These are phyloP conservation scores for Mesochorus sp. DNA, from an alignment of 2,888 invertebrate species.

Conservation along the genomic window DNA sequence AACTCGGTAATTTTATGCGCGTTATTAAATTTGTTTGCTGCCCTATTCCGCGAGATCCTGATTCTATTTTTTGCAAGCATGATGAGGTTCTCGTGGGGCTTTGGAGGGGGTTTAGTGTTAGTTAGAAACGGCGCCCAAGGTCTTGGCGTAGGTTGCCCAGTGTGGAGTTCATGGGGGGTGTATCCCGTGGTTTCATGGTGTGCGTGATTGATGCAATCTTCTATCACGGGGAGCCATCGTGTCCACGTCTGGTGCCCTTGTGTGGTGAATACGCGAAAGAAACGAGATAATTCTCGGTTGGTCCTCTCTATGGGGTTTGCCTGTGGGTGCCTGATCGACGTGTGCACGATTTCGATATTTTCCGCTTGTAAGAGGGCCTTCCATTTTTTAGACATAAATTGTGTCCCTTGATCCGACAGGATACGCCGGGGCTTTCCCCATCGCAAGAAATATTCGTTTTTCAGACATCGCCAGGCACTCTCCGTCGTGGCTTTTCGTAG, in stretches of 20 bases:
- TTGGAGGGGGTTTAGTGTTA: no score
- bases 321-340: background rate
- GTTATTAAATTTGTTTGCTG: background rate
- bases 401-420: background rate
- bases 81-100: background rate
- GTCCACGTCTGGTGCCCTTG: no score
- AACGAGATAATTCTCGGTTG: background rate
- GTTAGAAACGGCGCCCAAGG: background rate
- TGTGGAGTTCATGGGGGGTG: background rate
- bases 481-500: background rate
- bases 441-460: background rate
- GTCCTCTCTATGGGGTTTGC: constrained; percentile 4
- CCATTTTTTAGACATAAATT: background rate
- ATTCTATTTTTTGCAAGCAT: background rate
- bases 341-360: background rate
- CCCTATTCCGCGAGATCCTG: background rate
- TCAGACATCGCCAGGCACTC: background rate
- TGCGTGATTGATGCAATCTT: background rate
- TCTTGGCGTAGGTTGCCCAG: background rate
- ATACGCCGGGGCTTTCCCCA: constrained; percentile 11
- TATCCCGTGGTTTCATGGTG: background rate
- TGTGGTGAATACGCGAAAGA: no score
- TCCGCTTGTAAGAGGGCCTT: background rate
- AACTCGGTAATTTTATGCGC: background rate
- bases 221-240: background rate